phyloP scores from a whole-genome alignment of 2,797 vertebrate species.

The Balearica regulorum region DNA sequence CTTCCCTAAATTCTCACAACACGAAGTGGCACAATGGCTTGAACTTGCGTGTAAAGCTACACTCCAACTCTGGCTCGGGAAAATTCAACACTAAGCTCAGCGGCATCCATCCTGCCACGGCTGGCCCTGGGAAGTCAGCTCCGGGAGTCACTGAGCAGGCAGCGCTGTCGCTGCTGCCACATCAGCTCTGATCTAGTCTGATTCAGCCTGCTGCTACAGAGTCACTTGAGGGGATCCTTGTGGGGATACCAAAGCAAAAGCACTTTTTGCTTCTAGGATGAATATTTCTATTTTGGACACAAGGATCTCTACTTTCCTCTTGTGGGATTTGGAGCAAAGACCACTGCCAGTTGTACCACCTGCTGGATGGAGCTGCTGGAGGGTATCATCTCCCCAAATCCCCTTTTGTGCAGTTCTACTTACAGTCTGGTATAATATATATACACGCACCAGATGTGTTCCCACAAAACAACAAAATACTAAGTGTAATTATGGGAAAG shows the following conservation, averaged over 20 bases:
- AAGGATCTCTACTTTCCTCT: background rate
- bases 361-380: constrained; percentile 11
- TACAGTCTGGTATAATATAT: background rate
- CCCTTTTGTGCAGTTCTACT: background rate
- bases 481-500: background rate
- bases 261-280: constrained; percentile 4
- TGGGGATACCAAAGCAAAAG: constrained; percentile 17
- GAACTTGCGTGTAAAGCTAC: background rate
- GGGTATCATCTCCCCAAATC: background rate
- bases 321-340: background rate
- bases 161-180: constrained; percentile 3
- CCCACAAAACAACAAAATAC: background rate
- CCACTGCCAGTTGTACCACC: background rate
- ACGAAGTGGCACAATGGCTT: background rate
- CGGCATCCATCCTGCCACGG: background rate
- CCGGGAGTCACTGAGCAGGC: background rate
- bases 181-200: constrained; percentile 45
- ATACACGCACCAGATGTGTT: background rate
- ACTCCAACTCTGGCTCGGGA: background rate
- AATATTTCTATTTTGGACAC: constrained; percentile 16
- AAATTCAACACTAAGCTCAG: background rate
- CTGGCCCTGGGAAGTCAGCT: background rate
- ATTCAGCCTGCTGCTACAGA: constrained; percentile 38
- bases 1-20: background rate
- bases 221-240: constrained; percentile 16